phyloP scores from a whole-genome alignment of 2,888 invertebrate species.

The Hetaerina titia region DNA sequence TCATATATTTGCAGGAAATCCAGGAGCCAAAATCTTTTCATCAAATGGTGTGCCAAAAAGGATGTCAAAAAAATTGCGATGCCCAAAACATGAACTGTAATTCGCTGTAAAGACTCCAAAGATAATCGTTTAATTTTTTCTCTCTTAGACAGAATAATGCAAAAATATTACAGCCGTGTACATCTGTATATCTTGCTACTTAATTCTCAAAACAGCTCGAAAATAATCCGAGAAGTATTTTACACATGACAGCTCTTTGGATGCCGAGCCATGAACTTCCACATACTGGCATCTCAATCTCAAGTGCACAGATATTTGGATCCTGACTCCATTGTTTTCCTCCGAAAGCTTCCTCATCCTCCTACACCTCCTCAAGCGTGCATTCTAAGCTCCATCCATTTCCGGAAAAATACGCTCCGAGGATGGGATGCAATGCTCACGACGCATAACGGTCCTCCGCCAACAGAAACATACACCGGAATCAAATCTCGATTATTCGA shows the following conservation, averaged over 20 bases:
- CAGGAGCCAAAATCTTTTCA: too few species aligned
- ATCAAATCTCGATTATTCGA: background rate
- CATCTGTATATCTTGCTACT: too few species aligned
- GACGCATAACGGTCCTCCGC: background rate
- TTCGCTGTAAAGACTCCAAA: too few species aligned
- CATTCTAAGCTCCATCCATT: background rate
- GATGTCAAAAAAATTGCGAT: too few species aligned
- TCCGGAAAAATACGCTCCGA: background rate
- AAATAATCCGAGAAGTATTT: background rate
- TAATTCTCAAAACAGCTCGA: background rate
- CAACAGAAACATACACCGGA: background rate
- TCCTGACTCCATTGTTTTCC: background rate
- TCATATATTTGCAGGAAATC: too few species aligned
- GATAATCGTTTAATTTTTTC: too few species aligned
- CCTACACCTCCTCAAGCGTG: background rate
- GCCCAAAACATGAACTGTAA: too few species aligned
- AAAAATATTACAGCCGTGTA: too few species aligned
- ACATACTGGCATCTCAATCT: background rate
- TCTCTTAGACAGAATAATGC: too few species aligned
- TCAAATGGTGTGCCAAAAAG: too few species aligned
- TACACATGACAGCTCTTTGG: background rate
- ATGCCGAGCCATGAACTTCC: background rate
- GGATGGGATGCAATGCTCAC: background rate
- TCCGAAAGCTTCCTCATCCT: background rate
- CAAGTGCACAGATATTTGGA: background rate